These are phyloP conservation scores for Lasiurus borealis DNA, from an alignment of 2,113 vertebrate species.

Conservation along the genomic window DNA sequence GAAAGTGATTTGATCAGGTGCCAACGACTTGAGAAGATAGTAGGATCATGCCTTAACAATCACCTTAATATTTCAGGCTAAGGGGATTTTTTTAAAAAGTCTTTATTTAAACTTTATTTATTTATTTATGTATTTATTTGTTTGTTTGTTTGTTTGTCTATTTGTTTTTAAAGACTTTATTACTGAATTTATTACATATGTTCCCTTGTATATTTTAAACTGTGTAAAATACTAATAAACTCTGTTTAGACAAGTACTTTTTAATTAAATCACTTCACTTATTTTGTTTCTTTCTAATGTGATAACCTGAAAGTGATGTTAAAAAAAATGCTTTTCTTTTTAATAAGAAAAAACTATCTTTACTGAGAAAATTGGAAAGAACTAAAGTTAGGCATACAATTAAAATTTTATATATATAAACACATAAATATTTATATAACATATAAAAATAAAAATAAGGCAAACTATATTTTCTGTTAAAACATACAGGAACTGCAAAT, in stretches of 20 bases:
- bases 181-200: too few species aligned
- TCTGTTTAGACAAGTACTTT: background rate
- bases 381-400: background rate
- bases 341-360: background rate
- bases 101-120: too few species aligned
- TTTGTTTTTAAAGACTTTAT: too few species aligned
- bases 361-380: slow-evolving; percentile 1
- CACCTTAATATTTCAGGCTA: too few species aligned
- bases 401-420: background rate
- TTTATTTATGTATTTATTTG: too few species aligned
- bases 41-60: too few species aligned
- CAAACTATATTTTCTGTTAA: background rate
- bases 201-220: background rate
- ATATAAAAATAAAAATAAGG: background rate
- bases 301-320: background rate
- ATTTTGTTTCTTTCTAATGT: background rate
- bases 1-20: too few species aligned
- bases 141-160: too few species aligned
- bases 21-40: too few species aligned
- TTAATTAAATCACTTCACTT: background rate
- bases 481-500: background rate
- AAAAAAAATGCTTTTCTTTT: background rate
- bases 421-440: background rate
- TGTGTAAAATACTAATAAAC: background rate
- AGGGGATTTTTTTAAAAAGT: too few species aligned